phyloP scores from a whole-genome alignment of 2,888 invertebrate genomes.

The Venusia cambrica region DNA sequence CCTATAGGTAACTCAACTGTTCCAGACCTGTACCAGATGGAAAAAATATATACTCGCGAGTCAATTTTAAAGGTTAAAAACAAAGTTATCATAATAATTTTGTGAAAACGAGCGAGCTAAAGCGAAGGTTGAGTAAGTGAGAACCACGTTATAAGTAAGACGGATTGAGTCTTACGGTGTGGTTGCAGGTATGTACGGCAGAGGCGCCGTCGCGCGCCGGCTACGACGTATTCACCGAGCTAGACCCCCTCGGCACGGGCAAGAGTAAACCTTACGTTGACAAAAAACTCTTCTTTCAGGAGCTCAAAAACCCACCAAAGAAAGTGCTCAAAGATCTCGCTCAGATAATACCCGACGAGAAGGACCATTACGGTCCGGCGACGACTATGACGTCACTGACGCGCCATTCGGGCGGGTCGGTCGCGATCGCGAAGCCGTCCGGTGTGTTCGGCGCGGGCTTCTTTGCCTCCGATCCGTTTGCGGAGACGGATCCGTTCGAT shows the following conservation, averaged over 20 bases:
- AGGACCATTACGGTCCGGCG: slow-evolving; percentile 61
- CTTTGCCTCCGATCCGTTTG: slow-evolving; percentile 83
- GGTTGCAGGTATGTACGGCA: slow-evolving; percentile 70
- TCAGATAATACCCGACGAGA: slow-evolving; percentile 61
- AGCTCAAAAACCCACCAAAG: slow-evolving; percentile 96
- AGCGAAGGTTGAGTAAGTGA: no score
- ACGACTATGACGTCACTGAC: slow-evolving; percentile 73
- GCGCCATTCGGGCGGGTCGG: slow-evolving; percentile 73
- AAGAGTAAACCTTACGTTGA: slow-evolving; percentile 95
- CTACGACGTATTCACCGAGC: slow-evolving; percentile 94
- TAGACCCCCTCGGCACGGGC: slow-evolving; percentile 96
- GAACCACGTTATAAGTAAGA: no score
- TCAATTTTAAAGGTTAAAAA: no score
- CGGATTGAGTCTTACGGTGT: slow-evolving; percentile 56
- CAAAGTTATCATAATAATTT: no score
- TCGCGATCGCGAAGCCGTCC: slow-evolving; percentile 61
- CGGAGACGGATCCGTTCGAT: slow-evolving; percentile 87
- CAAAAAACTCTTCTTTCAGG: slow-evolving; percentile 97
- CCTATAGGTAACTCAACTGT: no score
- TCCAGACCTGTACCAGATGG: no score
- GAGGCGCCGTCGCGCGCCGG: slow-evolving; percentile 63
- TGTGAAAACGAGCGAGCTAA: no score
- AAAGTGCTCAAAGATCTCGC: slow-evolving; percentile 94
- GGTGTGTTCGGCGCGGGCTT: slow-evolving; percentile 52
- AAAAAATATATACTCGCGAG: no score